These are phyloP conservation scores for Sebastes dallii DNA, from an alignment of 2,797 vertebrate genomes.

Conservation along the genomic window DNA sequence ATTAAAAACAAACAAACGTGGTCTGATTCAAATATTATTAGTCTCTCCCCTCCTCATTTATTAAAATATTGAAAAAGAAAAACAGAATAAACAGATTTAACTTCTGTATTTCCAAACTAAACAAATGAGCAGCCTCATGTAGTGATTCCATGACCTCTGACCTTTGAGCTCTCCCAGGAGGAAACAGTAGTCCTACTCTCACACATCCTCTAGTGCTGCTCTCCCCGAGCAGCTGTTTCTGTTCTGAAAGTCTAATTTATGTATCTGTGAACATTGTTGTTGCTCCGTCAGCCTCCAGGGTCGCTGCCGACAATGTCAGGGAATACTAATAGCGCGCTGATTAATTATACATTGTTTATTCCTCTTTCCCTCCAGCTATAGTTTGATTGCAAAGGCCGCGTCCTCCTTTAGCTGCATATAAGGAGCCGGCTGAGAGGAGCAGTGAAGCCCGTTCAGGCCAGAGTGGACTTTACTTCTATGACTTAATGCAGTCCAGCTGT, in stretches of 20 bases:
- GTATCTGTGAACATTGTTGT: constrained; percentile 38
- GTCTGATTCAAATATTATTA: no score
- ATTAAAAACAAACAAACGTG: no score
- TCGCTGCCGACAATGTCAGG: constrained; percentile 26
- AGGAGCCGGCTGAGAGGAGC: neutral
- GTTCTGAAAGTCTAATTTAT: constrained; percentile 41
- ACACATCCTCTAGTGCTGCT: neutral
- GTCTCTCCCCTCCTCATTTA: neutral
- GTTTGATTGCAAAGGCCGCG: constrained; percentile 15
- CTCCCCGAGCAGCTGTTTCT: constrained; percentile 29
- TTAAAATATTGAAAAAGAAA: neutral
- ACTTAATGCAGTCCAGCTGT: no score
- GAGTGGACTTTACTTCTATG: no score
- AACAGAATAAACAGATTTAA: neutral
- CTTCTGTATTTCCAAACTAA: neutral
- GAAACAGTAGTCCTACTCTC: neutral
- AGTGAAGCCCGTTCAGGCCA: no score
- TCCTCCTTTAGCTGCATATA: neutral
- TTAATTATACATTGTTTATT: constrained; percentile 53
- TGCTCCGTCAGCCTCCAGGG: constrained; percentile 36
- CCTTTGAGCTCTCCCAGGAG: neutral
- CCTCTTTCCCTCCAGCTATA: constrained; percentile 31
- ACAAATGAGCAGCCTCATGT: neutral
- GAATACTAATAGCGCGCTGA: constrained; percentile 58
- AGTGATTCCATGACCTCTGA: neutral